Conservation (phyloP, 1,140 invertebrate genomes). For the Cherax quadricarinatus region DNA sequence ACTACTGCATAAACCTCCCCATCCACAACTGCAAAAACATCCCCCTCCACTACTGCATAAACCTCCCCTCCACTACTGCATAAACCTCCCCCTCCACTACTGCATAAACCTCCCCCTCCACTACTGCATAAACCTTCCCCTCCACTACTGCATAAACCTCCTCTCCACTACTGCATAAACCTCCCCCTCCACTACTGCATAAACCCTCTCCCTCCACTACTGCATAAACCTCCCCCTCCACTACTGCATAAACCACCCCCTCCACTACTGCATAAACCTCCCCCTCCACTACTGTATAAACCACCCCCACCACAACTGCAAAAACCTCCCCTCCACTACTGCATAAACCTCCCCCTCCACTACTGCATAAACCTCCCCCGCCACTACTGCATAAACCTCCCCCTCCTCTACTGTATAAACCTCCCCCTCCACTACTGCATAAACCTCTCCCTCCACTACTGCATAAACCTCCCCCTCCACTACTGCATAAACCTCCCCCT, state of each 20-base stretch:
- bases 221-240: neutral
- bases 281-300: neutral
- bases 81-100: no score
- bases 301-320: no score
- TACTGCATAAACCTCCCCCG: no score
- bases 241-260: neutral
- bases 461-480: neutral
- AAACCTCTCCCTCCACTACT: no score
- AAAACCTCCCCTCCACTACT: no score
- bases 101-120: neutral
- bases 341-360: no score
- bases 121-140: neutral
- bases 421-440: neutral
- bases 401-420: neutral
- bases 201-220: neutral
- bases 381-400: neutral
- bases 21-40: neutral
- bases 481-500: neutral
- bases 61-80: no score
- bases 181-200: no score
- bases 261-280: neutral
- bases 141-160: neutral
- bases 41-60: neutral
- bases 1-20: neutral
- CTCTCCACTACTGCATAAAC: neutral